Conservation (phyloP, 2,888 invertebrate species). For the Brenthis hecate region DNA sequence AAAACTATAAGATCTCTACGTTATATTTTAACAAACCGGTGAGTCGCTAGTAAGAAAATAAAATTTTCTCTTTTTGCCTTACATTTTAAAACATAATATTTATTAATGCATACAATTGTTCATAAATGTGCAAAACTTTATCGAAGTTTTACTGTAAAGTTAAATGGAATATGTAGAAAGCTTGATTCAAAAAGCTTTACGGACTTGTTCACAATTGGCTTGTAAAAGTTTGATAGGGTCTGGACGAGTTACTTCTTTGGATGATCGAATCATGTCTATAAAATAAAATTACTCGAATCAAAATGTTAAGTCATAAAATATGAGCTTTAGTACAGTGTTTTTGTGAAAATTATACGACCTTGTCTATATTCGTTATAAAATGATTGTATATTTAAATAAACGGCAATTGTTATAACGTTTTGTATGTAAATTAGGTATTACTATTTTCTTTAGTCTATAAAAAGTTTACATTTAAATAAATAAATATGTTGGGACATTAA, state of each 20-base stretch:
- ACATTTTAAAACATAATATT: too few relatives aligned
- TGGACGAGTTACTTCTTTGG: constrained; percentile 6
- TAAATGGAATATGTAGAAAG: constrained; percentile 5
- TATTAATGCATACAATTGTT: too few relatives aligned
- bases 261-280: constrained; percentile 7
- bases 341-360: not conserved
- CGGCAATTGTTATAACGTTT: too few relatives aligned
- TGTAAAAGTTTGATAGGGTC: constrained; percentile 15
- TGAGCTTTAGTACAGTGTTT: not conserved
- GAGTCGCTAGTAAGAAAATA: too few relatives aligned
- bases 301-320: constrained; percentile 1
- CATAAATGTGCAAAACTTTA: not conserved
- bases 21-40: too few relatives aligned
- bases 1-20: too few relatives aligned
- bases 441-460: too few relatives aligned
- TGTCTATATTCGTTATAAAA: not conserved
- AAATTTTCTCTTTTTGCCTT: too few relatives aligned
- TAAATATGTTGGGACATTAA: too few relatives aligned
- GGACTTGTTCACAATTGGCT: constrained; percentile 8
- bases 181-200: constrained; percentile 11
- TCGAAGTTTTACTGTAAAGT: not conserved
- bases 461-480: too few relatives aligned
- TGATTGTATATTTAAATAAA: too few relatives aligned
- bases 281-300: constrained; percentile 5
- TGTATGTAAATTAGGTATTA: too few relatives aligned